These are phyloP conservation scores for Meleagris gallopavo DNA, from an alignment of 2,113 vertebrate species.

Conservation along the genomic window DNA sequence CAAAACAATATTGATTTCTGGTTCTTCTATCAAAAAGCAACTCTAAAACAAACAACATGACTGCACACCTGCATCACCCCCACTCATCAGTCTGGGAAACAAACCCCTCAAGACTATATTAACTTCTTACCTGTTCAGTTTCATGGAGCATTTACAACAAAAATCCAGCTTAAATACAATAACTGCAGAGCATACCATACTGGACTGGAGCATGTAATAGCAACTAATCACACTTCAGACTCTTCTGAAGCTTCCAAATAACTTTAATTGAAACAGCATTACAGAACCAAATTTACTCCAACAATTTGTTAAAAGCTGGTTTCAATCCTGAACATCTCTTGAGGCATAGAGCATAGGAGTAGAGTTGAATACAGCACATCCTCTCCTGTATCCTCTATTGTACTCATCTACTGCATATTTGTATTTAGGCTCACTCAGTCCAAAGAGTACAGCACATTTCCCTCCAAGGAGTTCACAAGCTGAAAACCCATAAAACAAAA, in stretches of 20 bases:
- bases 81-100: background rate
- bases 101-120: background rate
- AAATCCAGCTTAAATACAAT: background rate
- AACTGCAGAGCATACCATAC: background rate
- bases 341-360: background rate
- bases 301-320: background rate
- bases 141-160: background rate
- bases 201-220: background rate
- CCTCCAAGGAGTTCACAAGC: constrained; percentile 82
- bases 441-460: constrained; percentile 72
- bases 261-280: background rate
- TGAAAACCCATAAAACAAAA: constrained; percentile 39
- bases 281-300: background rate
- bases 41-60: background rate
- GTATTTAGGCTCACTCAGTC: constrained; percentile 79
- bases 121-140: background rate
- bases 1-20: background rate
- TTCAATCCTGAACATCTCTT: background rate
- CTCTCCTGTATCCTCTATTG: background rate
- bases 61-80: background rate
- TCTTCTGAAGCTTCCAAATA: background rate
- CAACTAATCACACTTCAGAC: background rate
- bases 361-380: background rate
- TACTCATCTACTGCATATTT: constrained; percentile 78
- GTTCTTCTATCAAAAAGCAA: background rate